Percentiles rank a stretch among this genome's conserved stretches.
These are phyloP conservation scores for Glyphotaelius pellucidus DNA, from an alignment of 2,888 invertebrate genomes.

Conservation along the genomic window DNA sequence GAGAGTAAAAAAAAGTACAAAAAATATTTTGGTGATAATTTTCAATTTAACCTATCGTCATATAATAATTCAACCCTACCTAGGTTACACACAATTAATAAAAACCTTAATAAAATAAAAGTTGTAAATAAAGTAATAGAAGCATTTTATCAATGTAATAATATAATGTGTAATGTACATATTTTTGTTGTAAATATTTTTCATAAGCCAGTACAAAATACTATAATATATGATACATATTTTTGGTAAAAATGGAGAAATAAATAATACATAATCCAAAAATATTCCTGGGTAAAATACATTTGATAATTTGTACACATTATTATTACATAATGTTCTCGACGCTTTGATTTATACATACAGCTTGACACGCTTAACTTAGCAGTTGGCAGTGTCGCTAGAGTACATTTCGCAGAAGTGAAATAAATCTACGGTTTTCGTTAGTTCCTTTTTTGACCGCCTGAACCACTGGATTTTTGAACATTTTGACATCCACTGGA, in stretches of 20 bases:
- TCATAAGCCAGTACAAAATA: conserved; percentile 48
- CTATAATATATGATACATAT: conserved; percentile 38
- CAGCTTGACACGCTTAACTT: neutral
- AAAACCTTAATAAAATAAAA: neutral
- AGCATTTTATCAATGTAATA: neutral
- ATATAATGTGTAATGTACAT: neutral
- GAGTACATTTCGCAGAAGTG: too few relatives aligned
- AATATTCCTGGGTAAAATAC: conserved; percentile 5
- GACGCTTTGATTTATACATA: neutral
- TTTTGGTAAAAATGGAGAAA: conserved; percentile 43
- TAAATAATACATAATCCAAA: neutral
- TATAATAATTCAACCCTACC: neutral
- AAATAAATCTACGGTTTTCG: neutral
- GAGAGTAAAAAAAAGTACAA: too few relatives aligned
- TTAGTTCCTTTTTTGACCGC: neutral
- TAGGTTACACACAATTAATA: neutral
- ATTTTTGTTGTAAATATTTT: conserved; percentile 33
- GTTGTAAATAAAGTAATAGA: neutral
- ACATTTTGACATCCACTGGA: too few relatives aligned
- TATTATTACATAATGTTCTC: neutral
- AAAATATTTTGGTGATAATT: neutral
- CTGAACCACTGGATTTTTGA: neutral
- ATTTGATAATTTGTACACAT: neutral
- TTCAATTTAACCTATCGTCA: neutral
- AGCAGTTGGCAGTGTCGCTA: neutral